Conservation (phyloP, 2,888 invertebrate genomes). For the Leptopilina myrica region DNA sequence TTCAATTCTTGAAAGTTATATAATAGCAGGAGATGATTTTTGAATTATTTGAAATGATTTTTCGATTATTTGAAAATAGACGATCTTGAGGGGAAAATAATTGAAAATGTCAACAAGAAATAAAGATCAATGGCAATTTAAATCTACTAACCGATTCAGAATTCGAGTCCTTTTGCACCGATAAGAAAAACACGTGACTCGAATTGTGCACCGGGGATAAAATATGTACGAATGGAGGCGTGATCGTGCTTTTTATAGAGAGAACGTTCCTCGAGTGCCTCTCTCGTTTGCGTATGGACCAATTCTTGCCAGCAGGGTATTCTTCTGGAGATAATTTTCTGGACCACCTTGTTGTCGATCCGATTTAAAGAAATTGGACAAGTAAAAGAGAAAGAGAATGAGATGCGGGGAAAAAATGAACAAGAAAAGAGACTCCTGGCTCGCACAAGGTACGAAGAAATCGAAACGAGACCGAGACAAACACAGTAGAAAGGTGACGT, state of each 20-base stretch:
- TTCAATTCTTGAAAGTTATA: background rate
- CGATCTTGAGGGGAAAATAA: background rate
- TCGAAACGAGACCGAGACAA: slow-evolving; percentile 46
- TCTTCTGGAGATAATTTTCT: background rate
- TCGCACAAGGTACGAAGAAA: background rate
- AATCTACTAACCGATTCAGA: slow-evolving; percentile 15
- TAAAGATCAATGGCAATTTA: slow-evolving; percentile 13
- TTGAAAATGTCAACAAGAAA: slow-evolving; percentile 5
- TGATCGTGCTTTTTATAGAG: slow-evolving; percentile 36
- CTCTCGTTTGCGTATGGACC: too few species aligned
- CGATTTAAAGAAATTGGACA: slow-evolving; percentile 12
- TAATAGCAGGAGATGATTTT: too few species aligned
- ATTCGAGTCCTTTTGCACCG: slow-evolving; percentile 25
- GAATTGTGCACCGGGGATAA: slow-evolving; percentile 22
- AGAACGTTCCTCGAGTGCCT: slow-evolving; percentile 50
- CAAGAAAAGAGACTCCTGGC: slow-evolving; percentile 1
- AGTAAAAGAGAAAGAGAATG: slow-evolving; percentile 10
- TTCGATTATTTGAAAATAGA: too few species aligned
- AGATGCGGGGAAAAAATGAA: slow-evolving; percentile 6
- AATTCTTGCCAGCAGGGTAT: too few species aligned
- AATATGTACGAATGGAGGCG: too few species aligned
- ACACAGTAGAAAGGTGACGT: slow-evolving; percentile 22
- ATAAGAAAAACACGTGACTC: slow-evolving; percentile 34
- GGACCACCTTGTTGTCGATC: background rate
- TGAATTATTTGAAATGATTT: too few species aligned